Base-by-base conservation (phyloP, 1,140 invertebrate species). In the Uloborus diversus region DNA sequence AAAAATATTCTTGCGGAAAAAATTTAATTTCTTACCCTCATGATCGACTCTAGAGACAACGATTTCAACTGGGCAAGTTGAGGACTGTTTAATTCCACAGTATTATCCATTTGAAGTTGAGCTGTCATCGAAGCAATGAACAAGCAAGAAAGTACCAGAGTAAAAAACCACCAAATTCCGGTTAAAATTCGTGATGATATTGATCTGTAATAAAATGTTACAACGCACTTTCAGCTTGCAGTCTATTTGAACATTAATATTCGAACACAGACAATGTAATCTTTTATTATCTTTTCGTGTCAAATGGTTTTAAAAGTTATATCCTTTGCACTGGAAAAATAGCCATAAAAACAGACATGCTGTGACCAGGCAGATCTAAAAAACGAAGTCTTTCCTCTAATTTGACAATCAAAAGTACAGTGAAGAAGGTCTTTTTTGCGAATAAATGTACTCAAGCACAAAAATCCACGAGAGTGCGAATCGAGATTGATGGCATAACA, bases 121-220 rank as follows among this genome's bases (percentile, higher is more conserved):
- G 61, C 30, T 23, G 62, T 66, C 7, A 78, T 5, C 5, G 61
- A 66, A 66, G 73, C 73, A 27, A 78, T 66, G 27, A 66, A 59
- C 32, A 78, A 28, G 4, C 47, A 53, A 5, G 35, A 20, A 7
- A 66, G 23, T 3, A 57, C 3, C 27, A 23, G 13, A 3, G 73
- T 78, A n/a, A 51, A 56, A 28, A 35, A 56, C 73, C 73, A 78
- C 61, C 61, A 78, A 1, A 28, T 23, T 14, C 47, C 62, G 20
- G 35, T 42, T n/a, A 78, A 57, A 33, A 78, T 56, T 1, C 73
- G 61, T 2, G 61, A 78, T 32, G 73, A 78, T 28, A 78, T 53
- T 4, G 73, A 78, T 17, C 73, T 78, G 20, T 9, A 14, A 66
- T 64, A 9, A 28, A 70, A 33, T 32, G n/a, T 65, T n/a, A n/a